Conservation (phyloP, 2,888 invertebrate genomes). For the Aspidapion aeneum region DNA sequence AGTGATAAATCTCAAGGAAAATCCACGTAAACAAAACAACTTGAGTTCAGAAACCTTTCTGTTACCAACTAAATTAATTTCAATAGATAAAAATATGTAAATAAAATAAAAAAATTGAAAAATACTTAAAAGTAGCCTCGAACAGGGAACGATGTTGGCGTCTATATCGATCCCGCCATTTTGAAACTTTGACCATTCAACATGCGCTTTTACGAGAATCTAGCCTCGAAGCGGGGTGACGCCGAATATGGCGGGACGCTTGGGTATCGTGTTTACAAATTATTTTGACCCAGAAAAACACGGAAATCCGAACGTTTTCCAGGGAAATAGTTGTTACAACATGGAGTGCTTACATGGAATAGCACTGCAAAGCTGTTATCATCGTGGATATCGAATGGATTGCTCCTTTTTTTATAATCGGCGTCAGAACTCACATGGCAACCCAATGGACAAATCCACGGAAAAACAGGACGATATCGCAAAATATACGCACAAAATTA, state of each 20-base stretch:
- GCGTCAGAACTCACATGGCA: constrained; percentile 39
- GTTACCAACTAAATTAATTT: too few relatives aligned
- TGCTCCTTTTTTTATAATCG: constrained; percentile 18
- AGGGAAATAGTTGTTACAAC: constrained; percentile 4
- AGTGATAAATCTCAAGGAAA: too few relatives aligned
- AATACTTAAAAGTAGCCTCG: background rate
- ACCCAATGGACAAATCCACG: constrained; percentile 25
- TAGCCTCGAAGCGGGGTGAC: constrained; percentile 42
- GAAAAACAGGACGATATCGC: background rate
- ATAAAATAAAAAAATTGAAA: too few relatives aligned
- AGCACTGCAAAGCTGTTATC: too few relatives aligned
- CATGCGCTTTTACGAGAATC: constrained; percentile 23
- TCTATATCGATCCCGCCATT: constrained; percentile 41
- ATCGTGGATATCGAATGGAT: background rate
- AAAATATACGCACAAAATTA: background rate
- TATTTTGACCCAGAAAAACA: constrained; percentile 15
- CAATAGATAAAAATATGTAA: too few relatives aligned
- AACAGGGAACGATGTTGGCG: constrained; percentile 6
- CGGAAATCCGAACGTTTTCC: constrained; percentile 1
- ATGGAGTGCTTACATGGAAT: too few relatives aligned
- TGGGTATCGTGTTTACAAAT: constrained; percentile 39
- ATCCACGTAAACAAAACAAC: too few relatives aligned
- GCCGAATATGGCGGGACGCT: constrained; percentile 43
- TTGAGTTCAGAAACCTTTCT: too few relatives aligned
- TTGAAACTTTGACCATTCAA: constrained; percentile 31